Percentiles rank a stretch among this genome's conserved stretches.
phyloP scores from a whole-genome alignment of 2,113 vertebrate species.

The Phaethon lepturus region DNA sequence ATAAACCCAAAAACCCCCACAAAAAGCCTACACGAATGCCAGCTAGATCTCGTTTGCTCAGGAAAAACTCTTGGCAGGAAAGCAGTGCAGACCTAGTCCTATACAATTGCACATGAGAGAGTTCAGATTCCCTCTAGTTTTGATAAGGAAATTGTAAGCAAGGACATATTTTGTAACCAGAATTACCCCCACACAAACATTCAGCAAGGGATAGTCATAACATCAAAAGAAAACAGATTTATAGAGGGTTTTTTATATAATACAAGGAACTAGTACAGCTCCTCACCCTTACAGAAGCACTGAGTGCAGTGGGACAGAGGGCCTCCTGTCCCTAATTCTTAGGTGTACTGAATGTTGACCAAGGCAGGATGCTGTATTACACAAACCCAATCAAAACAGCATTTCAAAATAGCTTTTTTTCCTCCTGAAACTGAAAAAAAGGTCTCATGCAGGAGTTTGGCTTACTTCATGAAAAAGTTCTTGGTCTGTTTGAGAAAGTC shows the following conservation, averaged over 20 bases:
- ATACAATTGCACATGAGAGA: background rate
- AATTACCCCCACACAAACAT: background rate
- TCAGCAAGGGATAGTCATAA: background rate
- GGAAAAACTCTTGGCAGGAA: background rate
- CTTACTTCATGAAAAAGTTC: background rate
- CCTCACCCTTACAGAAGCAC: background rate
- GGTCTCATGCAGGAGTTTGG: background rate
- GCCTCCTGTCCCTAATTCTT: background rate
- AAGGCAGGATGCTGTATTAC: background rate
- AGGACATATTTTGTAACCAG: background rate
- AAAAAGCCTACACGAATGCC: background rate
- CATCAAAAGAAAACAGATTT: background rate
- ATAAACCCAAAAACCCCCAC: too few species aligned
- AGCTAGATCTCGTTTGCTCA: background rate
- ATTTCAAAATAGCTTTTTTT: background rate
- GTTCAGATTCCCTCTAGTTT: background rate
- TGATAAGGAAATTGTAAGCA: background rate
- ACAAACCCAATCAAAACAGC: background rate
- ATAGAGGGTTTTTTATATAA: background rate
- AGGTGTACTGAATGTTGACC: background rate
- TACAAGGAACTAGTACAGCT: background rate
- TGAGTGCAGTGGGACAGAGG: background rate
- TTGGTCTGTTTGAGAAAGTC: background rate
- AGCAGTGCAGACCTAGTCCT: background rate
- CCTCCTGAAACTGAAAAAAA: background rate